phyloP scores from a whole-genome alignment of 2,888 invertebrate genomes.

The Physocephala rufipes region DNA sequence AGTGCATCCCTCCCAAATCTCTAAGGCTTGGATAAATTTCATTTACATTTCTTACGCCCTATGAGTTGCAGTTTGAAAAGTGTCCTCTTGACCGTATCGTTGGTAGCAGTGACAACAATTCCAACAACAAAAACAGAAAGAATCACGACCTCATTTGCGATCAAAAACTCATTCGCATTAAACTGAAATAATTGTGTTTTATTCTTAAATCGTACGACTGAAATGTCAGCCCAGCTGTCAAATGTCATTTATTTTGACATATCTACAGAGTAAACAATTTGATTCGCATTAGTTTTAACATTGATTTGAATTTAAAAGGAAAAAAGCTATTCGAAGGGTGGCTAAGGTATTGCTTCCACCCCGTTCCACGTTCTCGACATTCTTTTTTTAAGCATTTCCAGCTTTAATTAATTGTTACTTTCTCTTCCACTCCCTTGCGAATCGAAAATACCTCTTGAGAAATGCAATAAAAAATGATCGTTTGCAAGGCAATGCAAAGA shows the following conservation, averaged over 20 bases:
- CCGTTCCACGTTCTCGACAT: background rate
- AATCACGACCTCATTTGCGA: background rate
- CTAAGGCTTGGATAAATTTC: background rate
- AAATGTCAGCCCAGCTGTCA: slow-evolving; percentile 24
- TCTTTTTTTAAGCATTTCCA: no score
- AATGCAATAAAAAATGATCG: no score
- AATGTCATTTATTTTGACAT: slow-evolving; percentile 31
- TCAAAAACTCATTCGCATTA: slow-evolving; percentile 23
- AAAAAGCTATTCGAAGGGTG: background rate
- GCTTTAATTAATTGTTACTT: no score
- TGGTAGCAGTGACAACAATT: no score
- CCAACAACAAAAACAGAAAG: background rate
- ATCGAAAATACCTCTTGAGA: no score
- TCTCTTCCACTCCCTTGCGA: no score
- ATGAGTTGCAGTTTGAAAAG: no score
- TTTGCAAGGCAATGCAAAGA: no score
- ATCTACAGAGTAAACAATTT: slow-evolving; percentile 33
- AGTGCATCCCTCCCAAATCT: background rate
- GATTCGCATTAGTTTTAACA: slow-evolving; percentile 13
- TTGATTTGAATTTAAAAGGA: background rate
- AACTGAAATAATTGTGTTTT: background rate
- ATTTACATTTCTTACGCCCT: no score
- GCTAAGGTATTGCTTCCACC: no score
- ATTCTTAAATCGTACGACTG: background rate
- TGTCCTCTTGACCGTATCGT: no score